Base-by-base conservation (phyloP, 1,140 invertebrate genomes). In the Ceratina australensis region DNA sequence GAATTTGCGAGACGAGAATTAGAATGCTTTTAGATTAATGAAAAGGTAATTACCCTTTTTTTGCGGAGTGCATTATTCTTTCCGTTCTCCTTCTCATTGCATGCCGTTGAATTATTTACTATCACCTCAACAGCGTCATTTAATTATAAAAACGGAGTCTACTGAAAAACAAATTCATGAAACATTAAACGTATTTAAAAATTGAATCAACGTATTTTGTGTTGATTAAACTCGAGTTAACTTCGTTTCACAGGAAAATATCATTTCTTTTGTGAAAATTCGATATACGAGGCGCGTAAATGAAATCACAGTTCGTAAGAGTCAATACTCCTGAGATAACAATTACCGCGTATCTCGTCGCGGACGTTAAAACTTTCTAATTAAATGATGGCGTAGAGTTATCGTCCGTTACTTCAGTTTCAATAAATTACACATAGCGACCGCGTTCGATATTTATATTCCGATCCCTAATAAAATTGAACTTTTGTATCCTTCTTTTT, bases 371-470 rank as follows among this genome's bases (percentile, higher is more conserved):
- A 67, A 67, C 42, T 67, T 67, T 20, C 47, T 67, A 67, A 67
- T 67, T 67, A 67, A 67, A 67, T 67, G 65, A 50, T 26, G 47
- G 65, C 65, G 15, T n/a, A 13, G 52, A 42, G 65, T 47, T 67
- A 67, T 67, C 65, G 65, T 65, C 49, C 64, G 64, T 52, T 67
- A 52, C 22, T 52, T 10, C 22, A 22, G 47, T 67, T 67, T 67
- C 42, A 52, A 67, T 67, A 67, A 22, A 67, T 22, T 26, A 18
- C 65, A 42, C 33, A n/a, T n/a, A 67, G 22, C 28, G 33, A 20
- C 13, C 64, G 26, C 47, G 65, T 67, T 67, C 47, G 50, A 67
- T 67, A 67, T 67, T 67, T 67, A 67, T 67, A 67, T 67, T 49
- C n/a, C 65, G 49, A 67, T 26, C 22, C 22, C 65, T 67, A 52